Percentiles rank a stretch among this genome's conserved stretches.
These are phyloP conservation scores for Tragopan temminckii DNA, from an alignment of 2,797 vertebrate genomes.

Conservation along the genomic window DNA sequence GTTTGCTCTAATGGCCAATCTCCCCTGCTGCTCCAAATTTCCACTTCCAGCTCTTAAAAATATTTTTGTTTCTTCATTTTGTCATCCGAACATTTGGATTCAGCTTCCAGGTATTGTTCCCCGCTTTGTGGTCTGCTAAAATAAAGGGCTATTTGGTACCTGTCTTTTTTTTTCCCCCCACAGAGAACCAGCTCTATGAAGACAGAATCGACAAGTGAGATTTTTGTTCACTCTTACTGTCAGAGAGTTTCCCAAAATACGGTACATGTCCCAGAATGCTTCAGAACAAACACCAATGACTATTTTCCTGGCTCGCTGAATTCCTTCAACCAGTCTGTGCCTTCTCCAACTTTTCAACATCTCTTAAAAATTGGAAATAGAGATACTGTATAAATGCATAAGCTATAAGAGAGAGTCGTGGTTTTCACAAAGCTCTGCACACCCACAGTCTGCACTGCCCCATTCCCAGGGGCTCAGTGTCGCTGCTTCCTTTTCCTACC, in stretches of 20 bases:
- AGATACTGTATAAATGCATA: not conserved
- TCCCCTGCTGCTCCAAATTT: not conserved
- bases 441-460: fast-evolving
- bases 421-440: not conserved
- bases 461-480: fast-evolving
- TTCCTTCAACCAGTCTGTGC: fast-evolving
- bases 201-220: not conserved
- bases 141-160: not conserved
- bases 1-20: not conserved
- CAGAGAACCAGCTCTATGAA: not conserved
- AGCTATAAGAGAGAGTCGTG: not conserved
- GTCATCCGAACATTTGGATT: conserved; percentile 25
- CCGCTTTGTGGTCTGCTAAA: not conserved
- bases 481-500: not conserved
- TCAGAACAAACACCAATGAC: not conserved
- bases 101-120: conserved; percentile 59
- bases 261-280: fast-evolving
- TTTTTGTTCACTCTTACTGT: not conserved
- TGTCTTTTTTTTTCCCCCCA: not conserved
- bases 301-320: not conserved
- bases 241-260: not conserved
- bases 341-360: not conserved
- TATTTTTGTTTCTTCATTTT: conserved; percentile 42
- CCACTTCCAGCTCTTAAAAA: conserved; percentile 47
- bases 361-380: not conserved